Evolutionary conservation across 2,888 invertebrate species (phyloP).

Genomic region (Cheilosia soror): DNA sequence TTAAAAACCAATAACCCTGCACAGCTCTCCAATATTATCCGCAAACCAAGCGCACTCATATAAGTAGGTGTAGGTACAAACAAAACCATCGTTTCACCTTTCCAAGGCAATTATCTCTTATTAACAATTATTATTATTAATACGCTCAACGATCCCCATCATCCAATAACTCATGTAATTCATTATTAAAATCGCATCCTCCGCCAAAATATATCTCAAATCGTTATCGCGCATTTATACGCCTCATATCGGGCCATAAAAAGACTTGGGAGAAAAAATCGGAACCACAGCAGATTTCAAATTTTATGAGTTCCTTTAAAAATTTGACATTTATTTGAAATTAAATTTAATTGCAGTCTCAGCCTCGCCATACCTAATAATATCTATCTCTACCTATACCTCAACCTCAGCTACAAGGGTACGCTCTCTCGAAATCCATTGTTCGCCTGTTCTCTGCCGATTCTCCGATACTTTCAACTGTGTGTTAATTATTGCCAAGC

Average conservation of each 20-base stretch:
- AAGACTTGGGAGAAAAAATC: neutral
- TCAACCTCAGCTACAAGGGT: neutral
- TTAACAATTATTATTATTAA: slow-evolving; percentile 25
- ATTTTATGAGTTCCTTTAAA: slow-evolving; percentile 57
- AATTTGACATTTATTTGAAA: slow-evolving; percentile 81
- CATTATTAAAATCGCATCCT: slow-evolving; percentile 51
- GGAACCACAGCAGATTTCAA: slow-evolving; percentile 38
- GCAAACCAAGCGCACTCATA: neutral
- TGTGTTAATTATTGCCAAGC: slow-evolving; percentile 62
- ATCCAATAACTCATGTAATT: slow-evolving; percentile 48
- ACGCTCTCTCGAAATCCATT: slow-evolving; percentile 4
- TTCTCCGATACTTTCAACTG: slow-evolving; percentile 33
- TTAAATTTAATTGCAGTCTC: slow-evolving; percentile 81
- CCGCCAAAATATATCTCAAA: slow-evolving; percentile 31
- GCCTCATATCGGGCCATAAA: neutral
- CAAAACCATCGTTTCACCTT: neutral
- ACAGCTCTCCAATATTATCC: too few relatives aligned
- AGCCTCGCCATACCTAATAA: slow-evolving; percentile 43
- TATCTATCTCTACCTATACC: too few relatives aligned
- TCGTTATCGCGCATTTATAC: slow-evolving; percentile 13
- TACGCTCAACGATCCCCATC: slow-evolving; percentile 31
- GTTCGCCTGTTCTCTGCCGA: slow-evolving; percentile 23
- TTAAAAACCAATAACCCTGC: neutral
- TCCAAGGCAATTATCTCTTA: slow-evolving; percentile 15
- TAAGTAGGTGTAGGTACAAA: neutral